Base-by-base conservation (phyloP, 2,888 invertebrate genomes). In the Drosophila antonietae region DNA sequence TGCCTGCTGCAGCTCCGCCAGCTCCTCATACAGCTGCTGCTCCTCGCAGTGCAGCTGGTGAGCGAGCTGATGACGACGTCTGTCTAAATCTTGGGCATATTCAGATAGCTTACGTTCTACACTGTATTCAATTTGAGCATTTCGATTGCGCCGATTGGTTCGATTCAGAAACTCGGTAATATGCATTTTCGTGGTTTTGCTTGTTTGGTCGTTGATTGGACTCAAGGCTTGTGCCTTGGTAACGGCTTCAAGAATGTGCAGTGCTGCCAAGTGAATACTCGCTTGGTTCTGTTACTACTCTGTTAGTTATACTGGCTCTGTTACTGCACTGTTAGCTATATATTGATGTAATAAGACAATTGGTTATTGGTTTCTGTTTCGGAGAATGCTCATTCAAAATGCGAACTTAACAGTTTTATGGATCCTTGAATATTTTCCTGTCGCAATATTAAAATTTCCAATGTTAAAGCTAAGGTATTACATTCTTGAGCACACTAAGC, bases 81-180 rank as follows among this genome's bases (percentile, higher is more conserved):
- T 33, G 7, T 83, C 74, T 62, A 86, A 69, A 28, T 88, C 70
- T 18, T 57, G 41, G 0, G 51, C 60, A 64, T 55, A 90, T 12
- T 75, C 62, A 0, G 35, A 33, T 31, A 90, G 66, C 7, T 53
- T 63, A 12, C 44, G 68, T 2, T 75, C 68, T 31, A 86, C 77
- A 53, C 61, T 67, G 3, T 14, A 59, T 6, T 64, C 71, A 2
- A 86, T 81, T 59, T 77, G 87, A 10, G 68, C 37, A 18, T 79
- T 76, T 7, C 61, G 56, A 58, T 86, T 88, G 2, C 90, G 81
- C 1, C 76, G 72, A 56, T 77, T 69, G 1, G 90, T 86, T 6
- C 81, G 77, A 6, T 47, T 67, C 2, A 86, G 51, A 49, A 86
- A 86, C 51, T 86, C 90, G 28, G 61, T 12, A 0, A 73, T 44